phyloP scores from a whole-genome alignment of 2,888 invertebrate species.

The Protonemura montana region DNA sequence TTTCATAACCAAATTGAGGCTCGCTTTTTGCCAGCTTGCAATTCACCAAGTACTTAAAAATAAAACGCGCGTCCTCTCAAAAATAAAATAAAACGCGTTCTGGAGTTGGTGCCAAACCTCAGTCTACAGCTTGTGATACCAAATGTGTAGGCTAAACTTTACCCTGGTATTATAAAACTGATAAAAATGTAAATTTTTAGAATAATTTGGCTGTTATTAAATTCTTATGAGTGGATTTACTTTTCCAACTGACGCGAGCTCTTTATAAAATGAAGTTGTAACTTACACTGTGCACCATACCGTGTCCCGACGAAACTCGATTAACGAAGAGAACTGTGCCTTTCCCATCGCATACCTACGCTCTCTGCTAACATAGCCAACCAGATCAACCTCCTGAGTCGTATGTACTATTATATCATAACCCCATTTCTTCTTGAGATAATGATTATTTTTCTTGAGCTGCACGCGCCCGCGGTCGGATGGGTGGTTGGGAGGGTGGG shows the following conservation, averaged over 20 bases:
- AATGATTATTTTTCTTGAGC: neutral
- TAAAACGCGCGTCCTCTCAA: too few species aligned
- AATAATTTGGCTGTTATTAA: constrained; percentile 34
- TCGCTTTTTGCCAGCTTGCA: too few species aligned
- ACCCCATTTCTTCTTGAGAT: neutral
- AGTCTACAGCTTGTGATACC: too few species aligned
- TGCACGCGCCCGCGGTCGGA: too few species aligned
- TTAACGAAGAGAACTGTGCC: constrained; percentile 9
- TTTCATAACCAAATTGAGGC: too few species aligned
- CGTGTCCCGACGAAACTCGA: too few species aligned
- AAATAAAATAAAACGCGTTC: too few species aligned
- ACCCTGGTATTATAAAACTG: too few species aligned
- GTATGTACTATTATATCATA: neutral
- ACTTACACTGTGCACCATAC: neutral
- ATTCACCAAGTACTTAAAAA: too few species aligned
- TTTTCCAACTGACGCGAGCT: constrained; percentile 7
- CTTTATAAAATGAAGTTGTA: constrained; percentile 21
- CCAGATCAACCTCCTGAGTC: neutral
- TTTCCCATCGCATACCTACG: neutral
- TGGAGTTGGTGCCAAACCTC: too few species aligned
- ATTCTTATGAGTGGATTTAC: constrained; percentile 23
- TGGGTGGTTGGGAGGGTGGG: too few species aligned
- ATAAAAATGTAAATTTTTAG: constrained; percentile 34
- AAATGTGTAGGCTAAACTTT: too few species aligned
- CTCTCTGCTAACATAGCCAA: neutral